These are phyloP conservation scores for Epistrophe eligans DNA, from an alignment of 2,888 invertebrate species.

Conservation along the genomic window DNA sequence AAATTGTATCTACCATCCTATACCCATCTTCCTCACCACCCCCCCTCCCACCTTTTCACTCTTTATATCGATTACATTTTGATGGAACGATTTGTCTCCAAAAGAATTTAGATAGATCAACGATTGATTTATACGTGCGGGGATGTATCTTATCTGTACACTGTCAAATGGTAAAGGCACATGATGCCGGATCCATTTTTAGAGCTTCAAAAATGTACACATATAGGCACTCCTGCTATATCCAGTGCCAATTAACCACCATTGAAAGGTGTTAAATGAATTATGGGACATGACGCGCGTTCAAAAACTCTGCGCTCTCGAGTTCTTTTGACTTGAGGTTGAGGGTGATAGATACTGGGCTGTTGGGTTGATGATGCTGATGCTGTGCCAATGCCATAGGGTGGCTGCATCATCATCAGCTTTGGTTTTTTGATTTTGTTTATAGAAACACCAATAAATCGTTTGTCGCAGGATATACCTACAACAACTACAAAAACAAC, in stretches of 20 bases:
- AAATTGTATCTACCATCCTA: background rate
- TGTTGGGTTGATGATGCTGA: background rate
- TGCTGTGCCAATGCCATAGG: background rate
- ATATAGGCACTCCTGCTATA: background rate
- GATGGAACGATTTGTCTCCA: slow-evolving; percentile 67
- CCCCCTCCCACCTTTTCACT: background rate
- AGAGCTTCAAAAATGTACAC: slow-evolving; percentile 16
- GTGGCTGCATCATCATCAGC: slow-evolving; percentile 13
- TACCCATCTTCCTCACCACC: background rate
- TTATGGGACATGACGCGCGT: slow-evolving; percentile 67
- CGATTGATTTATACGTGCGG: slow-evolving; percentile 61
- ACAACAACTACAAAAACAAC: slow-evolving; percentile 13
- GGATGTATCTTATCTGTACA: slow-evolving; percentile 57
- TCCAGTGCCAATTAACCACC: slow-evolving; percentile 71
- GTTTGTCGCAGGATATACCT: slow-evolving; percentile 64
- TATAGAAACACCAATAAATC: slow-evolving; percentile 56
- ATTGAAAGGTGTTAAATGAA: slow-evolving; percentile 74
- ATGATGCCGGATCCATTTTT: slow-evolving; percentile 17
- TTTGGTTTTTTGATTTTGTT: slow-evolving; percentile 37
- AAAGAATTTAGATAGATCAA: slow-evolving; percentile 73
- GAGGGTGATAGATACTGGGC: slow-evolving; percentile 14
- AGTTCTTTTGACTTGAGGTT: slow-evolving; percentile 29
- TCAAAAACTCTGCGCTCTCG: slow-evolving; percentile 28
- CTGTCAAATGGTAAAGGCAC: slow-evolving; percentile 39
- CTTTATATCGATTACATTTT: slow-evolving; percentile 65